Percentiles rank a stretch among this genome's conserved stretches.
These are phyloP conservation scores for Dichetophora obliterata DNA, from an alignment of 2,888 invertebrate species.

Conservation along the genomic window DNA sequence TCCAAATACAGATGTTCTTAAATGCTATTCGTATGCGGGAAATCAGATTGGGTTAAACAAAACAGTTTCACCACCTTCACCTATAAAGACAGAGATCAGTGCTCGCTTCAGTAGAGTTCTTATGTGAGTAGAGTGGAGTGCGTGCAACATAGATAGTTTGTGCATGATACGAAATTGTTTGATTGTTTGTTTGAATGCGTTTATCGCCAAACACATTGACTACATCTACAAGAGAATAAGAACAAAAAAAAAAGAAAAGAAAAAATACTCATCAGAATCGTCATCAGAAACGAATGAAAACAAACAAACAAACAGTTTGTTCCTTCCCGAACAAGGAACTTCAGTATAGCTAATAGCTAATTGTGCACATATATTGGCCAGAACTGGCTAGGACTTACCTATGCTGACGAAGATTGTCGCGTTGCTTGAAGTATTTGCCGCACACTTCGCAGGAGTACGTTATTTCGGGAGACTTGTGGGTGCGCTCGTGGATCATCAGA, in stretches of 20 bases:
- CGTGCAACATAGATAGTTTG: slow-evolving; percentile 47
- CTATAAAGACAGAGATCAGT: slow-evolving; percentile 59
- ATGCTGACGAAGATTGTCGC: slow-evolving; percentile 96
- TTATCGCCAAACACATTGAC: slow-evolving; percentile 91
- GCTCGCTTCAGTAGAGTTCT: slow-evolving; percentile 56
- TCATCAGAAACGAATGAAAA: neutral
- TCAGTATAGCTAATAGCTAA: neutral
- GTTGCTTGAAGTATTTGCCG: slow-evolving; percentile 97
- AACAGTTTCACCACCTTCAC: slow-evolving; percentile 49
- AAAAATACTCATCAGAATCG: neutral
- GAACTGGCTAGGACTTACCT: slow-evolving; percentile 74
- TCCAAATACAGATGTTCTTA: neutral
- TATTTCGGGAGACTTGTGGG: slow-evolving; percentile 96
- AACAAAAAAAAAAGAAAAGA: slow-evolving; percentile 34
- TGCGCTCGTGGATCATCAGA: slow-evolving; percentile 97
- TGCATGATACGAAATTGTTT: slow-evolving; percentile 22
- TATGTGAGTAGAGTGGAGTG: slow-evolving; percentile 53
- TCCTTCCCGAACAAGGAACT: neutral
- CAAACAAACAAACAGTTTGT: neutral
- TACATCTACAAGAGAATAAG: slow-evolving; percentile 79
- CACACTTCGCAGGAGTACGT: slow-evolving; percentile 98
- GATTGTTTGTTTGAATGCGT: slow-evolving; percentile 54
- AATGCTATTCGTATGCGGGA: slow-evolving; percentile 9
- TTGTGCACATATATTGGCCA: neutral
- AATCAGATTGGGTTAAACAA: slow-evolving; percentile 18